Percentiles rank a stretch among this genome's conserved stretches.
Evolutionary conservation across 2,113 vertebrate genomes (phyloP).

Genomic region (Crotalus tigris): DNA sequence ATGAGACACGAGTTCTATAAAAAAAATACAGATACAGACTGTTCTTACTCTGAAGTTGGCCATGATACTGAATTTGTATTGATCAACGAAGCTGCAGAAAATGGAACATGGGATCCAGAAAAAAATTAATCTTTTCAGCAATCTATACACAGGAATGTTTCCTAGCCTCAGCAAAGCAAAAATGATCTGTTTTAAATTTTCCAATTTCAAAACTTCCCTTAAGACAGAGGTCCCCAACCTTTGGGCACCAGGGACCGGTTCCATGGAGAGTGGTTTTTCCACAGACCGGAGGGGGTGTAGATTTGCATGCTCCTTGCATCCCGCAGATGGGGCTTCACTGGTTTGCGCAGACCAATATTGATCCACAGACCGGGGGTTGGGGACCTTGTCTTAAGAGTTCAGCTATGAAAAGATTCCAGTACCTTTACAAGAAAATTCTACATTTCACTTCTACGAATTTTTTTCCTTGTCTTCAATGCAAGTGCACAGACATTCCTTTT

Average conservation of each 20-base stretch:
- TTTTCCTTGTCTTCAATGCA: neutral
- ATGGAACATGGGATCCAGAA: neutral
- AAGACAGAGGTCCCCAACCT: too few relatives aligned
- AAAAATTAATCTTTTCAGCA: neutral
- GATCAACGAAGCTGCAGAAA: neutral
- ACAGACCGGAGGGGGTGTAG: too few relatives aligned
- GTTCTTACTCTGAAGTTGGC: neutral
- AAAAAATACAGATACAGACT: neutral
- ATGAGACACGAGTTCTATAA: slow-evolving; percentile 80
- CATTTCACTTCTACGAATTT: neutral
- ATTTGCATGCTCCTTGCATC: too few relatives aligned
- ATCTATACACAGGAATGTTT: neutral
- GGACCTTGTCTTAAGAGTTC: neutral
- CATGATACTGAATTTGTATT: fast-evolving
- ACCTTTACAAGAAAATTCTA: neutral
- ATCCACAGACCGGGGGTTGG: too few relatives aligned
- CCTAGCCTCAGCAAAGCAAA: neutral
- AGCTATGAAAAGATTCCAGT: neutral
- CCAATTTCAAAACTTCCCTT: neutral
- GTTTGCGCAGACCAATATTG: too few relatives aligned
- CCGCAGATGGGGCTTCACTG: too few relatives aligned
- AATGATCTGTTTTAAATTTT: neutral
- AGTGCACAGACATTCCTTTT: neutral
- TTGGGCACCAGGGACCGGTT: too few relatives aligned
- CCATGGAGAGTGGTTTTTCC: too few relatives aligned